Evolutionary conservation across 2,888 invertebrate genomes (phyloP).

Genomic region (Antitype chi): DNA sequence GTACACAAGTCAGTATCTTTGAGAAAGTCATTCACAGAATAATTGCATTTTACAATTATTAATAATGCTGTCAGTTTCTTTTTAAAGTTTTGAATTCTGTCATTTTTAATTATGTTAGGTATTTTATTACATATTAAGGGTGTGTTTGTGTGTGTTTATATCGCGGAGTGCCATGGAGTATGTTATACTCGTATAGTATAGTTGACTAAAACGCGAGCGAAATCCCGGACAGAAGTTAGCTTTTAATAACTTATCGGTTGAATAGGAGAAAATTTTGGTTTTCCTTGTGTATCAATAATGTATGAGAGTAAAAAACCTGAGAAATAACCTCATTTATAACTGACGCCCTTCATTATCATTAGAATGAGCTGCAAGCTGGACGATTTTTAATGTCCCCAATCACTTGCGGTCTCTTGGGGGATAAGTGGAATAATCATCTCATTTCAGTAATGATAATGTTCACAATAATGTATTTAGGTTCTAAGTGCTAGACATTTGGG

Average conservation of each 20-base stretch:
- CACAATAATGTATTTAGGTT: constrained; percentile 33
- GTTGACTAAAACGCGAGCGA: too few relatives aligned
- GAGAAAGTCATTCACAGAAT: too few relatives aligned
- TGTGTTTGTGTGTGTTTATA: too few relatives aligned
- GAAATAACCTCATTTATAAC: neutral
- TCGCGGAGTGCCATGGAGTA: too few relatives aligned
- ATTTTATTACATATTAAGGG: too few relatives aligned
- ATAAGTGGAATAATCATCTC: constrained; percentile 33
- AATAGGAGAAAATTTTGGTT: neutral
- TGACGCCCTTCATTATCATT: constrained; percentile 28
- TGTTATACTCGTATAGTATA: too few relatives aligned
- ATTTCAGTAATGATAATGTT: constrained; percentile 53
- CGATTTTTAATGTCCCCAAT: constrained; percentile 28
- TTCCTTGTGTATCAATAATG: neutral
- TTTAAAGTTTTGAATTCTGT: too few relatives aligned
- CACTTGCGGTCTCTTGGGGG: constrained; percentile 35
- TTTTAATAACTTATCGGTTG: neutral
- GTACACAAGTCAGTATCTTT: too few relatives aligned
- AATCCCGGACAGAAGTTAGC: too few relatives aligned
- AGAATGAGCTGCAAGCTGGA: constrained; percentile 33
- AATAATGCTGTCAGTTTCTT: too few relatives aligned
- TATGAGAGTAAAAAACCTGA: neutral
- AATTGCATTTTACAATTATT: too few relatives aligned
- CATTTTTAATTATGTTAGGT: too few relatives aligned
- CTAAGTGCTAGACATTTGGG: constrained; percentile 50